Evolutionary conservation across 2,888 invertebrate species (phyloP).

Genomic region (Drosophila ustulata): DNA sequence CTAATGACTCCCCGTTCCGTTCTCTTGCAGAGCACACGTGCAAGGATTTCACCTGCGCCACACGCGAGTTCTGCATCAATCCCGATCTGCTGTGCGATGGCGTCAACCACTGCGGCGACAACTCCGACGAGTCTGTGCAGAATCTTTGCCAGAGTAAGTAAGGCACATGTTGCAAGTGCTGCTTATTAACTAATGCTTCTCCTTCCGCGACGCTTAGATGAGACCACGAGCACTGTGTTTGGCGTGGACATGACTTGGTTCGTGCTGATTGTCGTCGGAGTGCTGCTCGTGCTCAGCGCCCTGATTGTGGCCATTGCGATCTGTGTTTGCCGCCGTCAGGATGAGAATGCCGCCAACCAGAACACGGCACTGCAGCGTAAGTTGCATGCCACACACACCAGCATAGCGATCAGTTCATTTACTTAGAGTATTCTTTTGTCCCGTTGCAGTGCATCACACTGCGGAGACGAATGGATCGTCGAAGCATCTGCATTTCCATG

Average conservation of each 20-base stretch:
- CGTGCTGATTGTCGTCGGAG: constrained; percentile 89
- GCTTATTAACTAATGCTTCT: no score
- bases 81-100: constrained; percentile 96
- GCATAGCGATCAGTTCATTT: neutral
- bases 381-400: constrained; percentile 28
- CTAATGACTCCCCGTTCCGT: neutral
- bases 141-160: constrained; percentile 94
- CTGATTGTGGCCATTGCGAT: constrained; percentile 89
- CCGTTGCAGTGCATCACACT: constrained; percentile 83
- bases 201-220: constrained; percentile 84
- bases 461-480: constrained; percentile 90
- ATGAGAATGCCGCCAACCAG: constrained; percentile 82
- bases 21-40: constrained; percentile 91
- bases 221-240: constrained; percentile 88
- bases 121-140: constrained; percentile 95
- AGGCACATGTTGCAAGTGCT: neutral
- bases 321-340: constrained; percentile 90
- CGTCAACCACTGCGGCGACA: constrained; percentile 97
- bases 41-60: constrained; percentile 94
- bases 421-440: no score
- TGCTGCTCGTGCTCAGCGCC: constrained; percentile 89
- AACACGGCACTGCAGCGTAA: constrained; percentile 85
- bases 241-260: constrained; percentile 92
- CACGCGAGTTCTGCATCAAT: constrained; percentile 96
- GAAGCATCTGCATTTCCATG: constrained; percentile 86